These are phyloP conservation scores for Pteropus rufus DNA, from an alignment of 2,797 vertebrate species.

Conservation along the genomic window DNA sequence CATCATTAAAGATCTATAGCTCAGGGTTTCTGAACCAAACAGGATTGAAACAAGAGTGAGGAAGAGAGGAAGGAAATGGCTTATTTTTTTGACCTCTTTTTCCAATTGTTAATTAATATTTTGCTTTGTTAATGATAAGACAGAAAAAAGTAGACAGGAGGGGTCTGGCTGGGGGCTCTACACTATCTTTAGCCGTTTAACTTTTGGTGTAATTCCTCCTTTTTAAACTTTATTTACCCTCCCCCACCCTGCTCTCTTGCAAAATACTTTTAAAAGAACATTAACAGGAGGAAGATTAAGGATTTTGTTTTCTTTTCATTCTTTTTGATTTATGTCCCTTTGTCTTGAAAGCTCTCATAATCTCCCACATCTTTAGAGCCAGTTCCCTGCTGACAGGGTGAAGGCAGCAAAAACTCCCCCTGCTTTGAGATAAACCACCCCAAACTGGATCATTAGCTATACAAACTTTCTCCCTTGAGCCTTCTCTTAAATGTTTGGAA, in stretches of 20 bases:
- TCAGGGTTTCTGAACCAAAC: not conserved
- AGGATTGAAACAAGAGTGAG: not conserved
- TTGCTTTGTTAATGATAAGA: not conserved
- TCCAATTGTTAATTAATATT: not conserved
- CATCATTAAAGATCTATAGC: not conserved
- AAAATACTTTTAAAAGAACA: constrained; percentile 67
- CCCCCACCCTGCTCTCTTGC: not conserved
- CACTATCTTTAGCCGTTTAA: not conserved
- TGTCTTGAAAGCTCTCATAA: constrained; percentile 73
- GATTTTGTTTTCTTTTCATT: constrained; percentile 77
- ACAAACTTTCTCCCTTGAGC: constrained; percentile 62
- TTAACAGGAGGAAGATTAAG: constrained; percentile 45
- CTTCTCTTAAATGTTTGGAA: constrained; percentile 51
- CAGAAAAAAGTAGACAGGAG: not conserved
- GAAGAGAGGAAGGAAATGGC: not conserved
- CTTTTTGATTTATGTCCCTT: constrained; percentile 73
- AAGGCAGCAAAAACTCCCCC: constrained; percentile 66
- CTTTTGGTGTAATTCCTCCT: not conserved
- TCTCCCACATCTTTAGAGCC: constrained; percentile 65
- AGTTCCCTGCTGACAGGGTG: constrained; percentile 62
- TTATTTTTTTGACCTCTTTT: not conserved
- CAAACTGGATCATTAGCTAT: not conserved
- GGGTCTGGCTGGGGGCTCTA: not conserved
- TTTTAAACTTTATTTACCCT: constrained; percentile 60
- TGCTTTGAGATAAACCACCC: constrained; percentile 68